Conservation (phyloP, 2,888 invertebrate species). For the Molorchus minor region DNA sequence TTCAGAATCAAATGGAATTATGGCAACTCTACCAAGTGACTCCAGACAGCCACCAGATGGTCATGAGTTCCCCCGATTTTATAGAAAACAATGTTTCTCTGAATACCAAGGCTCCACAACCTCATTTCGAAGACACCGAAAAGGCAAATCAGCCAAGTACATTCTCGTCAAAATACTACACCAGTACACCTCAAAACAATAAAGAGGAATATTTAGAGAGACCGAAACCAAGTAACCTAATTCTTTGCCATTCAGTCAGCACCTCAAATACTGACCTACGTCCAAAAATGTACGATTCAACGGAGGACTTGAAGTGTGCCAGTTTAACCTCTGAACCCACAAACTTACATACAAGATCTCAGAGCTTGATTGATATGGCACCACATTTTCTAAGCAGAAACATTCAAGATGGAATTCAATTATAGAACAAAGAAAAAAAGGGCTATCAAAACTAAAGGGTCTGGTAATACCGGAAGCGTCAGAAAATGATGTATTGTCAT, state of each 20-base stretch:
- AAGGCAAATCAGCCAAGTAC: not conserved
- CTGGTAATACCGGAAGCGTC: constrained; percentile 84
- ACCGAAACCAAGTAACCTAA: constrained; percentile 31
- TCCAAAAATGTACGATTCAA: constrained; percentile 42
- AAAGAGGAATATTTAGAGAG: constrained; percentile 14
- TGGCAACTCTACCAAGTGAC: constrained; percentile 68
- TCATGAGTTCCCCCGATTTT: constrained; percentile 81
- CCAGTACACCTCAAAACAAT: not conserved
- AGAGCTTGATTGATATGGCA: constrained; percentile 65
- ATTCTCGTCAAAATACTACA: not conserved
- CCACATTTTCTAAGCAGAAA: constrained; percentile 49
- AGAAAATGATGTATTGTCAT: constrained; percentile 63
- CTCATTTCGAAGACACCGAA: constrained; percentile 29
- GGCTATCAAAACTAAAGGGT: constrained; percentile 86
- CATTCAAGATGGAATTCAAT: constrained; percentile 73
- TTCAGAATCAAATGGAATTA: constrained; percentile 61
- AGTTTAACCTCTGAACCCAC: constrained; percentile 39
- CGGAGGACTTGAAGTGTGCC: constrained; percentile 40
- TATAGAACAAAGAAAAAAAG: constrained; percentile 82
- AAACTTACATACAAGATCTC: constrained; percentile 62
- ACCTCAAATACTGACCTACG: constrained; percentile 50
- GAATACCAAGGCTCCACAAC: constrained; percentile 11
- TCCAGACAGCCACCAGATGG: constrained; percentile 84
- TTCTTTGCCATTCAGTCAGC: constrained; percentile 38
- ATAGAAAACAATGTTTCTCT: constrained; percentile 64